Evolutionary conservation across 2,888 invertebrate species (phyloP).

Genomic region (Cantharis lateralis): DNA sequence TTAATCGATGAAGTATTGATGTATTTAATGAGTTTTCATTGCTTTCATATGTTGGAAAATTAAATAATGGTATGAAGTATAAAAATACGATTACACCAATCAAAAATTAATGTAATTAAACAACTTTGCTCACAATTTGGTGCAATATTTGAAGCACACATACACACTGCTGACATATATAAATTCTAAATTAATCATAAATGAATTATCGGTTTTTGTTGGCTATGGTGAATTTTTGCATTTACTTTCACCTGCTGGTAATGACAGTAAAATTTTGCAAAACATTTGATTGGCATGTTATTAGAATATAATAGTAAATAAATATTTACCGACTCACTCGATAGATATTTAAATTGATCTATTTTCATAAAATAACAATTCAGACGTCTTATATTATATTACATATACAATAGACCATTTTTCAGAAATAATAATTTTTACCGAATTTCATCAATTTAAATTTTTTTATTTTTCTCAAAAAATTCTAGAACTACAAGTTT

Average conservation of each 20-base stretch:
- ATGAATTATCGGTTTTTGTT: slow-evolving; percentile 21
- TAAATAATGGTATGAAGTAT: background rate
- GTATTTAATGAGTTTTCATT: background rate
- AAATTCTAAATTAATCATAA: slow-evolving; percentile 9
- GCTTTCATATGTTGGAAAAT: background rate
- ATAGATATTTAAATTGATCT: background rate
- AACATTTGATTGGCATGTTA: slow-evolving; percentile 5
- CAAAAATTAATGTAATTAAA: background rate
- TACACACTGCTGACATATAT: background rate
- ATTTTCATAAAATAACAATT: background rate
- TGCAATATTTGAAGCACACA: background rate
- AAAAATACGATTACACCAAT: background rate
- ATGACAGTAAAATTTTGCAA: slow-evolving; percentile 10
- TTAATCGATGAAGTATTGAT: background rate
- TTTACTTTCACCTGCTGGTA: slow-evolving; percentile 15
- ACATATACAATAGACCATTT: background rate
- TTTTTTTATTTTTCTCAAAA: background rate
- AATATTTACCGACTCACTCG: background rate
- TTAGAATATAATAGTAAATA: background rate
- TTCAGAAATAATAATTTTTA: background rate
- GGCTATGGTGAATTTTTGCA: slow-evolving; percentile 10
- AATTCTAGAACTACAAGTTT: too few relatives aligned
- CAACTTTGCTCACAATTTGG: background rate
- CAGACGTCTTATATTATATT: background rate
- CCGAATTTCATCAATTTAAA: too few relatives aligned